Base-by-base conservation (phyloP, 2,113 vertebrate species). In the Arothron firmamentum region DNA sequence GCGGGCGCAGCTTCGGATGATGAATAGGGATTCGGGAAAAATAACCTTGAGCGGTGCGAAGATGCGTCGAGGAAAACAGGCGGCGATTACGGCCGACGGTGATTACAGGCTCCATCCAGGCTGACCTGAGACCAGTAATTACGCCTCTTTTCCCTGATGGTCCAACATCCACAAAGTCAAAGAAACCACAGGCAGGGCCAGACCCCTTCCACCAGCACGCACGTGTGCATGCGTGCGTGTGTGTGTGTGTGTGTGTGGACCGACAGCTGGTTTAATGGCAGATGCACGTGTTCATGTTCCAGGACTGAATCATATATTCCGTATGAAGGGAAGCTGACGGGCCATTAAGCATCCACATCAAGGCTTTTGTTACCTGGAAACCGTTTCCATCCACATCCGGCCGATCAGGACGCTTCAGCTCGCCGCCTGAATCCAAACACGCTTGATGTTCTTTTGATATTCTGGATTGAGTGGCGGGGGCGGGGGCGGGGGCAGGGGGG, bases 361-460 rank as follows among this genome's bases (percentile, higher is more conserved):
- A 51, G 49, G 10, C 45, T 71, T 65, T 67, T 52, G 79, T 87
- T 88, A 88, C 87, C 83, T 88, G 86, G 84, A 86, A 85, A 88
- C 83, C 71, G 50, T 48, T 59, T 72, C 56, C 55, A 68, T 78
- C 72, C 64, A 74, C 72, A 83, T 77, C 74, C 57, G 56, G 79
- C 78, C 65, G 74, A 84, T 85, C 79, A 89, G 61, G 47, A 67
- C 65, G 77, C 38, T 59, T 52, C 23, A 51, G 38, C 48, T 51
- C 13, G 1, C 59, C 38, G 62, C 64, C 71, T 75, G 75, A 79
- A 87, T 88, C 83, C 70, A 84, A 82, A 84, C 78, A 53, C 60
- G 57, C 79, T 75, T 58, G 31, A 65, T 62, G 45, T 76, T 69
- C 62, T 79, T 81, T 15, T 73, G 66, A 67, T 69, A 70, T 80